Evolutionary conservation across 2,888 invertebrate species (phyloP).

Genomic region (Cylloceria caligata): DNA sequence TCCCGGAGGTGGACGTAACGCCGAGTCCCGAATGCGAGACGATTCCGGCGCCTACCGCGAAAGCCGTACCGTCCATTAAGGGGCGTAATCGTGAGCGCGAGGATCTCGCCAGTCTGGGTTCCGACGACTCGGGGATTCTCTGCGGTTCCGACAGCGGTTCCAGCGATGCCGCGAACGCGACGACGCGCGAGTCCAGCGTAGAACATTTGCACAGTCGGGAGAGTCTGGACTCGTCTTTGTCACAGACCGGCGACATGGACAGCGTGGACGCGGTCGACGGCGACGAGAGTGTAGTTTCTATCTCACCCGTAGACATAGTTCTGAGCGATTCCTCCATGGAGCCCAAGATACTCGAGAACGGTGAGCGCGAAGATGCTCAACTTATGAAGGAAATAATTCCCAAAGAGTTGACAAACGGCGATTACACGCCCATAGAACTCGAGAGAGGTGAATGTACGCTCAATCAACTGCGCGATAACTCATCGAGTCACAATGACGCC

Average conservation of each 20-base stretch:
- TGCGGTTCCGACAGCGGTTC: constrained; percentile 87
- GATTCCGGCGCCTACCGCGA: constrained; percentile 75
- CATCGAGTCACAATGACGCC: constrained; percentile 67
- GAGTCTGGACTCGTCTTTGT: constrained; percentile 90
- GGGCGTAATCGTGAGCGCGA: constrained; percentile 86
- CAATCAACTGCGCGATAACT: constrained; percentile 72
- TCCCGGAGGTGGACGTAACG: constrained; percentile 93
- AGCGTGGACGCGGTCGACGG: constrained; percentile 81
- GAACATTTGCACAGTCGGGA: constrained; percentile 89
- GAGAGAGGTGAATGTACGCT: constrained; percentile 70
- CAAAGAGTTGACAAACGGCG: constrained; percentile 56
- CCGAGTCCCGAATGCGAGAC: constrained; percentile 88
- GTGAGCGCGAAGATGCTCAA: constrained; percentile 67
- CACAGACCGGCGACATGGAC: constrained; percentile 83
- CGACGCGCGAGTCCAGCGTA: constrained; percentile 85
- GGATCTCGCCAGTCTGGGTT: constrained; percentile 88
- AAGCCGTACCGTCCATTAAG: constrained; percentile 74
- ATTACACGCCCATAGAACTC: constrained; percentile 33
- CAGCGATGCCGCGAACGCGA: constrained; percentile 83
- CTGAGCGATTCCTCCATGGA: constrained; percentile 65
- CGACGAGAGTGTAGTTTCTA: constrained; percentile 82
- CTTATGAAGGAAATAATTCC: constrained; percentile 69
- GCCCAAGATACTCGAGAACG: constrained; percentile 70
- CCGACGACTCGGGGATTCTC: constrained; percentile 92
- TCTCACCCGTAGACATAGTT: constrained; percentile 75